phyloP scores from a whole-genome alignment of 2,888 invertebrate genomes.

The Patella ulyssiponensis region DNA sequence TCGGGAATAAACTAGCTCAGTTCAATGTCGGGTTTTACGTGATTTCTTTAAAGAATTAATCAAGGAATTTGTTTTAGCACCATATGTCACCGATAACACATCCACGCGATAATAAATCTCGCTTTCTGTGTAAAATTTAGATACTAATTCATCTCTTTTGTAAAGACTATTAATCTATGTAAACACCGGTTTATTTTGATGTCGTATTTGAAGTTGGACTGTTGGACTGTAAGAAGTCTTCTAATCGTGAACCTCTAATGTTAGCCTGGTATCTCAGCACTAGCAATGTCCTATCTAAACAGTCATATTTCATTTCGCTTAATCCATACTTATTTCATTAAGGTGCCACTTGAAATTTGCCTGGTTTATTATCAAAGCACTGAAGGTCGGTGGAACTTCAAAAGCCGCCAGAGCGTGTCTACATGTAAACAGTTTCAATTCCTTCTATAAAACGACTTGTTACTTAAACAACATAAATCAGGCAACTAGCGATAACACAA shows the following conservation, averaged over 20 bases:
- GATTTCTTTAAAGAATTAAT: too few species aligned
- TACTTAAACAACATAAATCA: conserved; percentile 13
- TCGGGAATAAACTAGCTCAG: too few species aligned
- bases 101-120: background rate
- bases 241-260: too few species aligned
- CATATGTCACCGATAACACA: too few species aligned
- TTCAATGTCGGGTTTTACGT: too few species aligned
- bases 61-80: too few species aligned
- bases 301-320: conserved; percentile 1
- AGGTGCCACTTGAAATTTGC: background rate
- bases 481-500: conserved; percentile 5
- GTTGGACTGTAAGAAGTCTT: too few species aligned
- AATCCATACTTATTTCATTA: conserved; percentile 7
- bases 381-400: conserved; percentile 5
- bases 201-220: background rate
- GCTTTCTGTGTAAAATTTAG: background rate
- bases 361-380: background rate
- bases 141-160: background rate
- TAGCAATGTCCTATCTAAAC: conserved; percentile 5
- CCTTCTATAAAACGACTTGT: background rate
- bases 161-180: background rate
- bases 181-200: conserved; percentile 3
- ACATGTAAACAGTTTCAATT: conserved; percentile 8
- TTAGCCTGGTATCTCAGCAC: background rate
- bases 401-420: background rate